Evolutionary conservation across 1,140 invertebrate genomes (phyloP), one percentile per base, ranked within the genome.

Genomic region (Coenobita brevimanus): DNA sequence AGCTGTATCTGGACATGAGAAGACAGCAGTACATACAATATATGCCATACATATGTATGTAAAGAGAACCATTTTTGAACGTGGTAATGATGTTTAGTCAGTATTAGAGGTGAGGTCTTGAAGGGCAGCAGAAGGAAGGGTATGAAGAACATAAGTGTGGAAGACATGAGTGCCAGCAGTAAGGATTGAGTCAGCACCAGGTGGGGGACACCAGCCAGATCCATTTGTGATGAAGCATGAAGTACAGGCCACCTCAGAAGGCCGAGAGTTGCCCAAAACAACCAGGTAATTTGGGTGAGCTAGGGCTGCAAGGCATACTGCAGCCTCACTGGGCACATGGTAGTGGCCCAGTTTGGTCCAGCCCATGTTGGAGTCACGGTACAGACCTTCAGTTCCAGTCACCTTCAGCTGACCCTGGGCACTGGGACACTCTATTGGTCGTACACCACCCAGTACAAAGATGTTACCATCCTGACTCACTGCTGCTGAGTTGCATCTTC

Each of bases 381-480:
- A 80, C 30, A 87, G 64, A 10, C 73, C 76, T 69, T 87, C 84
- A 50, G 84, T 87, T 3, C 84, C 84, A 24, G 84, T 87, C 6
- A 87, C 76, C 60, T 79, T 87, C 33, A 80, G 60, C n/a, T 46
- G 75, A n/a, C 84, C 76, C 30, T 87, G 75, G 46, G 76, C 84
- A 71, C 84, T 87, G 38, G 84, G 84, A 46, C 84, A 87, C 57
- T 87, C 84, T 50, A 87, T 79, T 8, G 84, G 84, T 46, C 84
- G 57, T 27, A 62, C 36, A 24, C 84, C 84, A n/a, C 84, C 84
- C 10, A 87, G 43, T 33, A 87, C 84, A 33, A 69, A 87, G 21
- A 87, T 69, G 17, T 78, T 80, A 8, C 76, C 84, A 43, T 76
- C 36, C 10, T 69, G 64, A 71, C 43, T 50, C 6, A 71, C 76